Conservation (phyloP, 2,113 vertebrate genomes). For the Spilogale gracilis region DNA sequence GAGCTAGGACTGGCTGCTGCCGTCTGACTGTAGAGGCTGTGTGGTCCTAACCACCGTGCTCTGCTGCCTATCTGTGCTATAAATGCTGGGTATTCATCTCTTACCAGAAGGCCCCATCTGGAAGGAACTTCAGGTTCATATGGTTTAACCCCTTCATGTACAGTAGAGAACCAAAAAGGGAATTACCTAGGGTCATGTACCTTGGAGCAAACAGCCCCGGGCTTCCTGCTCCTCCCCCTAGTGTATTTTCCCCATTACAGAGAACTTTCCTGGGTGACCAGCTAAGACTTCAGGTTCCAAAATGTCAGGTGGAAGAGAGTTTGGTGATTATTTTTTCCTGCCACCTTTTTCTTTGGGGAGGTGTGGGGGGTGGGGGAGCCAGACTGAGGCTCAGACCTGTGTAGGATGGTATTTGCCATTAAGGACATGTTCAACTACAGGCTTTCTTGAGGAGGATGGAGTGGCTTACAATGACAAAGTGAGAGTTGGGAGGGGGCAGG, state of each 20-base stretch:
- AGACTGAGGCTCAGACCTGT: background rate
- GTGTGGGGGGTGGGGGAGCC: too few species aligned
- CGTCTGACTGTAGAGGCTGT: background rate
- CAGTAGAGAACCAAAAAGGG: background rate
- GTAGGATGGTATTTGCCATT: background rate
- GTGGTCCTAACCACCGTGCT: background rate
- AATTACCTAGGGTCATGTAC: background rate
- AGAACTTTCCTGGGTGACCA: background rate
- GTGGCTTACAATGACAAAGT: background rate
- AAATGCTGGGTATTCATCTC: background rate
- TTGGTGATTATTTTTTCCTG: background rate
- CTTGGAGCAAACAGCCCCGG: background rate
- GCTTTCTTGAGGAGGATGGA: background rate
- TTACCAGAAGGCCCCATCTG: background rate
- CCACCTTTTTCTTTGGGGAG: background rate
- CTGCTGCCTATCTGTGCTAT: background rate
- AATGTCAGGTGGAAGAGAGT: background rate
- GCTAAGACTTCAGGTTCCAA: background rate
- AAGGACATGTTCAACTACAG: background rate
- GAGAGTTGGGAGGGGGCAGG: background rate
- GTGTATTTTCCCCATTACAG: background rate
- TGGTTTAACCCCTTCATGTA: background rate
- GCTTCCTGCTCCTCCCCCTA: background rate
- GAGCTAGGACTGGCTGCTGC: background rate
- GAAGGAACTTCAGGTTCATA: background rate